Percentiles rank a stretch among this genome's conserved stretches.
Conservation (phyloP, 2,113 vertebrate genomes). For the Polypterus bichir region DNA sequence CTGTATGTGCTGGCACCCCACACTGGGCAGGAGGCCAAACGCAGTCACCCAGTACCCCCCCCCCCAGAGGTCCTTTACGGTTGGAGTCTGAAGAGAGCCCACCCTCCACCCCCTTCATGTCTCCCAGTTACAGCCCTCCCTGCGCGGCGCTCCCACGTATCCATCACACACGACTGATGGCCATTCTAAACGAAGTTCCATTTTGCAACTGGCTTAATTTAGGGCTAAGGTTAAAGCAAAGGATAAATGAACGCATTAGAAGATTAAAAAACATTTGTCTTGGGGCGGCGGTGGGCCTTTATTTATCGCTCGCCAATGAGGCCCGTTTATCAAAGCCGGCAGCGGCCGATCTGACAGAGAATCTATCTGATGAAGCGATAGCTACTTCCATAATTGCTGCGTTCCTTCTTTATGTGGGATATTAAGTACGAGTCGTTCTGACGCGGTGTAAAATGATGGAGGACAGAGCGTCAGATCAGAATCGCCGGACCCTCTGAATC, state of each 20-base stretch:
- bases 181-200: slow-evolving; percentile 63
- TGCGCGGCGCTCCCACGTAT: no score
- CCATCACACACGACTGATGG: slow-evolving; percentile 54
- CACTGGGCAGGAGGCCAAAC: no score
- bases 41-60: no score
- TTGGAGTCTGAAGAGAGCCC: no score
- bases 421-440: slow-evolving; percentile 9
- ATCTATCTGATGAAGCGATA: slow-evolving; percentile 23
- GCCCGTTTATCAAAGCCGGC: slow-evolving; percentile 27
- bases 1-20: no score
- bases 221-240: slow-evolving; percentile 64
- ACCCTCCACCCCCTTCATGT: no score
- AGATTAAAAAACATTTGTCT: slow-evolving; percentile 86
- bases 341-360: slow-evolving; percentile 20
- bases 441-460: no score
- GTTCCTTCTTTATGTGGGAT: slow-evolving; percentile 9
- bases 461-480: no score
- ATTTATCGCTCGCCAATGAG: slow-evolving; percentile 50
- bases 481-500: no score
- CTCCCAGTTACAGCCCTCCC: no score
- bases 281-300: slow-evolving; percentile 57
- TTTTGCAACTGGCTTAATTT: slow-evolving; percentile 69
- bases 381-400: slow-evolving; percentile 33
- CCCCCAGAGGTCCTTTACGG: no score
- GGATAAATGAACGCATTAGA: slow-evolving; percentile 80